Conservation (phyloP, 2,113 vertebrate genomes). For the Globicephala melas region DNA sequence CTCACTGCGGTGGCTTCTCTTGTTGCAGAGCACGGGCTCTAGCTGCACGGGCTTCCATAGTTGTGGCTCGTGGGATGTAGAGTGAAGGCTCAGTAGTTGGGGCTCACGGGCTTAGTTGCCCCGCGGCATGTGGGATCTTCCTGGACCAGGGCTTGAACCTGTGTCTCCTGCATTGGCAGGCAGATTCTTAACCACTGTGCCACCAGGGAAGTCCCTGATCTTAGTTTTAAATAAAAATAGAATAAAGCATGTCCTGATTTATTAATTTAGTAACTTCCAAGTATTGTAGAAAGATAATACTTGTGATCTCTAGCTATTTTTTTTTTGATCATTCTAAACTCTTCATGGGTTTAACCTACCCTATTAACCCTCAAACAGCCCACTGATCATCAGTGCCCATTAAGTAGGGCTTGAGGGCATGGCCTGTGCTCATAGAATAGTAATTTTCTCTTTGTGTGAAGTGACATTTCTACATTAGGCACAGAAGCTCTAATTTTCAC, state of each 20-base stretch:
- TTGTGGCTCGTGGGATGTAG: no score
- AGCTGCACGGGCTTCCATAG: no score
- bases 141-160: no score
- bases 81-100: no score
- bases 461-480: conserved; percentile 16
- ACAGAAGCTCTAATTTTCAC: conserved; percentile 21
- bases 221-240: conserved; percentile 41
- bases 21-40: no score
- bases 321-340: conserved; percentile 33
- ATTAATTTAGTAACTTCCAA: background rate
- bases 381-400: background rate
- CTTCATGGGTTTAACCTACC: background rate
- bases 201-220: no score
- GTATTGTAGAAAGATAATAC: background rate
- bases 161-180: no score
- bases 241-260: background rate
- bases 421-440: background rate
- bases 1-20: no score
- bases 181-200: no score
- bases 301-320: background rate
- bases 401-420: background rate
- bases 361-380: background rate
- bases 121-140: no score
- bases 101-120: no score
- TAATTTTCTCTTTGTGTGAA: conserved; percentile 39